Evolutionary conservation across 1,140 invertebrate genomes (phyloP).

Genomic region (Archegozetes longisetosus): DNA sequence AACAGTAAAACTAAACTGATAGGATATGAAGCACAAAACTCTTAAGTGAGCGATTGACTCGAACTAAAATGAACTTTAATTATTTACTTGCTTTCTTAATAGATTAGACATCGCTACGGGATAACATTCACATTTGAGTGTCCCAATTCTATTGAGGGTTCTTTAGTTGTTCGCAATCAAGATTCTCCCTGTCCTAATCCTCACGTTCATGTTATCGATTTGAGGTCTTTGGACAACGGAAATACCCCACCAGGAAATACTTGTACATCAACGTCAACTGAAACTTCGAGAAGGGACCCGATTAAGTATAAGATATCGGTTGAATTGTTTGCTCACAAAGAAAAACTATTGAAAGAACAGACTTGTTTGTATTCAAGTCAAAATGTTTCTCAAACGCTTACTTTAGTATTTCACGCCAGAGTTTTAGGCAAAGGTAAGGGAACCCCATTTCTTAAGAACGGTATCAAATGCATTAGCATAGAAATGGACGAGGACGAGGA

Average conservation of each 20-base stretch:
- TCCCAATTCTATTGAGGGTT: background rate
- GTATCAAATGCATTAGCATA: constrained; percentile 3
- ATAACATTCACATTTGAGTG: constrained; percentile 3
- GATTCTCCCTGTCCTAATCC: background rate
- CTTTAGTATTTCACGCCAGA: constrained; percentile 8
- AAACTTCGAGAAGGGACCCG: background rate
- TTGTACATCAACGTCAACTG: background rate
- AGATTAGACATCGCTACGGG: constrained; percentile 5
- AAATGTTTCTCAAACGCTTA: background rate
- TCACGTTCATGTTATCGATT: background rate
- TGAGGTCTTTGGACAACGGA: background rate
- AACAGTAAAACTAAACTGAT: too few species aligned
- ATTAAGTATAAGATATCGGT: background rate
- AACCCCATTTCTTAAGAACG: background rate
- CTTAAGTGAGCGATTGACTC: too few species aligned
- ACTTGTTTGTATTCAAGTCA: background rate
- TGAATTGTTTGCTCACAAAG: constrained; percentile 14
- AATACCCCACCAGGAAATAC: background rate
- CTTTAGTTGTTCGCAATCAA: background rate
- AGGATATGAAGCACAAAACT: too few species aligned
- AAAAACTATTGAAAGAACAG: constrained; percentile 11
- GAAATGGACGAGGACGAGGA: constrained; percentile 13
- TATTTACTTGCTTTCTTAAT: background rate
- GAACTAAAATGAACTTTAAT: too few species aligned
- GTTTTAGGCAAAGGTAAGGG: constrained; percentile 15